Conservation (phyloP, 2,797 vertebrate species). For the Bryconaethiops microstoma region DNA sequence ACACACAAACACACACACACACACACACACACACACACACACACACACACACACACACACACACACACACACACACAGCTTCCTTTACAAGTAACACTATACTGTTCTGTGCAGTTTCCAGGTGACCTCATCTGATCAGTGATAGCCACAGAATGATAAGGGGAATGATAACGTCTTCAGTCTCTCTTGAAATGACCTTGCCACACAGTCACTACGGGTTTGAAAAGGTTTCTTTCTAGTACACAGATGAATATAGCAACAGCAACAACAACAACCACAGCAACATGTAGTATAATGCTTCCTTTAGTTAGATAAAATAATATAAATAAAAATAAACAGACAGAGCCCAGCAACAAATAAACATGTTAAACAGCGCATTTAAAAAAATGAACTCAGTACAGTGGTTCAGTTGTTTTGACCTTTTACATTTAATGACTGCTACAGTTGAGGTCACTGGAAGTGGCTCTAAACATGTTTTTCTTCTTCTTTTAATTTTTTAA, state of each 20-base stretch:
- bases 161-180: not conserved
- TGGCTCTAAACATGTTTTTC: constrained; percentile 10
- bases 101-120: not conserved
- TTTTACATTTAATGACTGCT: constrained; percentile 17
- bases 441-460: constrained; percentile 10
- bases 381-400: not conserved
- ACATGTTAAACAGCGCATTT: not conserved
- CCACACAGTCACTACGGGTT: not conserved
- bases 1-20: too few species aligned
- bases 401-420: not conserved
- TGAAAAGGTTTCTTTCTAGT: not conserved
- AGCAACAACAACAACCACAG: too few species aligned
- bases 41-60: too few species aligned
- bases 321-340: not conserved
- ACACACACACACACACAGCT: too few species aligned
- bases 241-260: too few species aligned
- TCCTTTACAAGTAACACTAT: not conserved
- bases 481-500: not conserved
- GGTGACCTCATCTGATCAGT: constrained; percentile 29
- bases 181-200: not conserved
- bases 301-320: not conserved
- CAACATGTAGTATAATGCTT: too few species aligned
- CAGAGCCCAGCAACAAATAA: not conserved
- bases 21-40: too few species aligned
- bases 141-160: not conserved